These are phyloP conservation scores for Pyxicephalus adspersus DNA, from an alignment of 2,113 vertebrate genomes.

Conservation along the genomic window DNA sequence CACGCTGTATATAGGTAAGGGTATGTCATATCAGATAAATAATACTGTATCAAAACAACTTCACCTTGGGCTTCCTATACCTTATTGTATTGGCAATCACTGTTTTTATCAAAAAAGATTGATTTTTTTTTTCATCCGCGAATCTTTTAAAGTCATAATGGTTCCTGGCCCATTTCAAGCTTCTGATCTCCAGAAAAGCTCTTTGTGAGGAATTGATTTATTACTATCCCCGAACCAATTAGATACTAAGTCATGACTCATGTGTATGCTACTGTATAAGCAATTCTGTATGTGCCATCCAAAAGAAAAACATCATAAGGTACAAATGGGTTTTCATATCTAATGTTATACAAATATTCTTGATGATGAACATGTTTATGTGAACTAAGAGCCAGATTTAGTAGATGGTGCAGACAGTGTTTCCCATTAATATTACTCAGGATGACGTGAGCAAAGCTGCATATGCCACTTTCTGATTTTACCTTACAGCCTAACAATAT, in stretches of 20 bases:
- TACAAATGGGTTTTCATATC: neutral
- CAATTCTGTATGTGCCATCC: neutral
- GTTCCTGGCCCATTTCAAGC: slow-evolving; percentile 9
- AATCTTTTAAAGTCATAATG: slow-evolving; percentile 20
- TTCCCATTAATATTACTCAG: slow-evolving; percentile 29
- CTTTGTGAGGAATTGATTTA: slow-evolving; percentile 21
- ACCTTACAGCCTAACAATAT: slow-evolving; percentile 17
- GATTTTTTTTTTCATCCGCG: slow-evolving; percentile 17
- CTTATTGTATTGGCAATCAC: no score
- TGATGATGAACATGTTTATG: slow-evolving; percentile 29
- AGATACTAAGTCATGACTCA: slow-evolving; percentile 7
- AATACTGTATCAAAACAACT: neutral
- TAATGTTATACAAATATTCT: neutral
- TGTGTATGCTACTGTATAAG: neutral
- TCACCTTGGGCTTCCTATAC: neutral
- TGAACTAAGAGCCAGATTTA: slow-evolving; percentile 19
- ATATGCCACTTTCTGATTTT: slow-evolving; percentile 3
- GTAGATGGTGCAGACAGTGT: neutral
- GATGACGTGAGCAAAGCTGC: slow-evolving; percentile 8
- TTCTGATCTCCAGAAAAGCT: slow-evolving; percentile 12
- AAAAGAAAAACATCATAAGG: neutral
- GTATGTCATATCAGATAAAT: neutral
- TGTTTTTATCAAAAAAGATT: neutral
- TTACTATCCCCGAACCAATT: slow-evolving; percentile 30
- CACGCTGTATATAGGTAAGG: no score